A percentile compares a stretch with the other conserved stretches of the same genome.
Evolutionary conservation across 1,140 invertebrate genomes (phyloP).

Genomic region (Drosophila pseudoananassae): DNA sequence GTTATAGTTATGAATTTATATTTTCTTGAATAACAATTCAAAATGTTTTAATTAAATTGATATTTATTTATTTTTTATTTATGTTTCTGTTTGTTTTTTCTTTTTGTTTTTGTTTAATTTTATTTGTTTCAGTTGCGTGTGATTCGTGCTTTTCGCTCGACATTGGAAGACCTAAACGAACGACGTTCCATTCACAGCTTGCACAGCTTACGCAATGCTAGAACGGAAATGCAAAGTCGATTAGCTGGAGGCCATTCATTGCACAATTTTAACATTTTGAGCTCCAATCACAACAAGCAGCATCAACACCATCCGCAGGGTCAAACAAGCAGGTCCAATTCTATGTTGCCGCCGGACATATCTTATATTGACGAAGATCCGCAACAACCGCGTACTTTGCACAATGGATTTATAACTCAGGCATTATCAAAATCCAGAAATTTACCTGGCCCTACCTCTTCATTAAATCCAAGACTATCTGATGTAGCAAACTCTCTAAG

Average conservation of each 20-base stretch:
- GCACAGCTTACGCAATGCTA: slow-evolving; percentile 97
- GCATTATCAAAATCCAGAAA: background rate
- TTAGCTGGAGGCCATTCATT: slow-evolving; percentile 49
- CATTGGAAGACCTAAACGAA: slow-evolving; percentile 99
- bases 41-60: slow-evolving; percentile 41
- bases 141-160: slow-evolving; percentile 99
- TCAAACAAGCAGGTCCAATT: slow-evolving; percentile 34
- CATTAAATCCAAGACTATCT: slow-evolving; percentile 41
- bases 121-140: slow-evolving; percentile 99
- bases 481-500: slow-evolving; percentile 53
- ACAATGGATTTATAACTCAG: slow-evolving; percentile 45
- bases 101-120: slow-evolving; percentile 85
- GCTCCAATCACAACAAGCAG: slow-evolving; percentile 66
- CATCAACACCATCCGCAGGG: slow-evolving; percentile 39
- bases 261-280: slow-evolving; percentile 78
- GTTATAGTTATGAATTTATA: background rate
- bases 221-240: slow-evolving; percentile 77
- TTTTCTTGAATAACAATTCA: slow-evolving; percentile 1
- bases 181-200: slow-evolving; percentile 98
- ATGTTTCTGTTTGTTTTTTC: slow-evolving; percentile 69
- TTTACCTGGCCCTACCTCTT: slow-evolving; percentile 12
- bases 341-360: slow-evolving; percentile 90
- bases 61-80: slow-evolving; percentile 49
- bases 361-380: slow-evolving; percentile 96
- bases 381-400: slow-evolving; percentile 62